phyloP scores from a whole-genome alignment of 2,888 invertebrate genomes.

The Chelonus formosanus region DNA sequence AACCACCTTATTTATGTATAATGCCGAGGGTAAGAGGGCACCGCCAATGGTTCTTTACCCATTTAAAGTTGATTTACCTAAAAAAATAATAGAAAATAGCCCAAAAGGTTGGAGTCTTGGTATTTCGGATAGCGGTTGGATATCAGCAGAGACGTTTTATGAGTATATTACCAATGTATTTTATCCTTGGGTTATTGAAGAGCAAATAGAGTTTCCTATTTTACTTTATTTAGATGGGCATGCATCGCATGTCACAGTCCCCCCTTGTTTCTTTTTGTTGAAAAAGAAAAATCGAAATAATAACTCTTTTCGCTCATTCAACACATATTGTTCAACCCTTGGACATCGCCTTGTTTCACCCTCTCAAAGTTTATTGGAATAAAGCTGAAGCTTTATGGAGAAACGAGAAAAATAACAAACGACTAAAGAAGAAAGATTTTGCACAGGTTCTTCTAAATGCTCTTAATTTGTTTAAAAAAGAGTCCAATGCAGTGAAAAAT shows the following conservation, averaged over 20 bases:
- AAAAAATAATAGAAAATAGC: too few relatives aligned
- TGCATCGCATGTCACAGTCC: neutral
- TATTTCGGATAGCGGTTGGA: constrained; percentile 1
- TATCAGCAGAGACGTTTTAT: neutral
- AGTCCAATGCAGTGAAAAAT: neutral
- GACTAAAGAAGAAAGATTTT: too few relatives aligned
- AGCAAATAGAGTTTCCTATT: constrained; percentile 1
- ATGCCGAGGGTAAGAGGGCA: constrained; percentile 19
- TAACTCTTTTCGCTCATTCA: too few relatives aligned
- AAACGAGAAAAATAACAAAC: too few relatives aligned
- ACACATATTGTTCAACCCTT: too few relatives aligned
- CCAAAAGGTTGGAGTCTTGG: neutral
- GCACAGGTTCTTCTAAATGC: too few relatives aligned
- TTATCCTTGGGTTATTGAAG: constrained; percentile 5
- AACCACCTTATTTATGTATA: constrained; percentile 9
- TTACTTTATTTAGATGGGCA: constrained; percentile 3
- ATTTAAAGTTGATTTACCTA: too few relatives aligned
- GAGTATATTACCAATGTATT: constrained; percentile 11
- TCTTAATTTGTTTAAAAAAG: neutral
- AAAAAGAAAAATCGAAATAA: too few relatives aligned
- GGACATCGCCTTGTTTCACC: too few relatives aligned
- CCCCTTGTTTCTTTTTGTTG: too few relatives aligned
- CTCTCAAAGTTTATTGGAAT: too few relatives aligned
- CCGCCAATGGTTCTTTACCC: constrained; percentile 21
- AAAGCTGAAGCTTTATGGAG: too few relatives aligned